A percentile compares a stretch with the other conserved stretches of the same genome.
phyloP scores from a whole-genome alignment of 2,888 invertebrate genomes.

The Orchestes rusci region DNA sequence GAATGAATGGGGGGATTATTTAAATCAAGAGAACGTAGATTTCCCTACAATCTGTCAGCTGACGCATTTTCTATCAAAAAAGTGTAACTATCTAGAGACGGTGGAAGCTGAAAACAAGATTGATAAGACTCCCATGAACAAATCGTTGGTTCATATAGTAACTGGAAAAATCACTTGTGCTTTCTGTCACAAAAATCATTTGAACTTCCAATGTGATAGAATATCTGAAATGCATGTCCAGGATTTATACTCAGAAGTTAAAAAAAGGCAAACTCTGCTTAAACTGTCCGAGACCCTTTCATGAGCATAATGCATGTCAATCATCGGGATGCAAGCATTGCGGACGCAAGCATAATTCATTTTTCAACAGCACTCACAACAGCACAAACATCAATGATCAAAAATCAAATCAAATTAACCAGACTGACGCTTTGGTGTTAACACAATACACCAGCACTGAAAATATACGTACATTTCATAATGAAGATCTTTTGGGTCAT shows the following conservation, averaged over 20 bases:
- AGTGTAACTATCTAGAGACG: too few relatives aligned
- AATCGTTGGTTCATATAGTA: background rate
- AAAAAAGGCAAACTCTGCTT: background rate
- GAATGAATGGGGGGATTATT: too few relatives aligned
- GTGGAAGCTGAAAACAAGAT: too few relatives aligned
- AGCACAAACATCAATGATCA: background rate
- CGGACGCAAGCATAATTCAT: background rate
- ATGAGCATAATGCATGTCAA: background rate
- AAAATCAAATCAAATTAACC: background rate
- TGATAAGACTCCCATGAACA: too few relatives aligned
- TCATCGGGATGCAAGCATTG: background rate
- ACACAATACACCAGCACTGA: background rate
- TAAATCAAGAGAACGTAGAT: too few relatives aligned
- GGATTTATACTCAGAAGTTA: background rate
- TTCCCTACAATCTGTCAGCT: too few relatives aligned
- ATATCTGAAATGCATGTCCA: background rate
- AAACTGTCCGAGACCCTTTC: background rate
- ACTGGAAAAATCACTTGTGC: background rate
- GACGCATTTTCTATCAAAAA: too few relatives aligned
- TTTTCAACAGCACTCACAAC: background rate
- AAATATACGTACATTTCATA: too few relatives aligned
- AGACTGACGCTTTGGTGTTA: background rate
- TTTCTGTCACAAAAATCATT: background rate
- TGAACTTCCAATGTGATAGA: background rate
- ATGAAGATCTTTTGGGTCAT: background rate